Evolutionary conservation across 1,140 invertebrate species (phyloP), one percentile per base, ranked within the genome.

Genomic region (Alviniconcha marisindica): DNA sequence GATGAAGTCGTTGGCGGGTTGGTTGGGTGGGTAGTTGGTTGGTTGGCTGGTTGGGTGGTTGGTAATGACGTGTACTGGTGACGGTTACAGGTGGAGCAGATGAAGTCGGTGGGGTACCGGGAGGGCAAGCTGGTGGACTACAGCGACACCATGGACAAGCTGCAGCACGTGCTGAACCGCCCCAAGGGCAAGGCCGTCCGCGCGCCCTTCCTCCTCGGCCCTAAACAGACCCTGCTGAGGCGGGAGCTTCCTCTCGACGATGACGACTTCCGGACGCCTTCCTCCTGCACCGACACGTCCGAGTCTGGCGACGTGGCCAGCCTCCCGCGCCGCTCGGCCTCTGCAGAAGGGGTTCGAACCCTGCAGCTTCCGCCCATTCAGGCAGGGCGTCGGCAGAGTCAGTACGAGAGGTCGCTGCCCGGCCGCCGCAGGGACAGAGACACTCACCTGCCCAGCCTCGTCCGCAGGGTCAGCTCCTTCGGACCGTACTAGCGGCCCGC

Each of bases 101-200:
- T 83, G 31, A 83, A 83, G 36, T 38, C n/a, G 10, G 31, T 77
- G n/a, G 82, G 82, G 7, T 51, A 69, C 60, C 40, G 40, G 36
- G 77, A 78, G 40, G 82, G 82, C 38, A 56, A 77, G 38, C 63
- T 83, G 48, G 76, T 83, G 36, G 82, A 83, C 82, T 79, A 83
- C 77, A n/a, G 66, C 48, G 54, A 63, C 36, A 60, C 76, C 28
- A 48, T 83, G 60, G 54, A 48, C 54, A 83, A 71, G 66, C 66
- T 83, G n/a, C 10, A 69, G 38, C 24, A 51, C 42, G 31, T 82
- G 36, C 48, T 82, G 24, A 48, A 42, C 71, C 4, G 81, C 21
- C 81, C 81, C 38, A 81, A 81, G n/a, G 80, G 18, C 66, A 31
- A 71, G 69, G 33, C 33, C 36, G 31, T n/a, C 44, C 4, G 73